A percentile compares a stretch with the other conserved stretches of the same genome.
These are phyloP conservation scores for Achlya flavicornis DNA, from an alignment of 2,888 invertebrate species.

Conservation along the genomic window DNA sequence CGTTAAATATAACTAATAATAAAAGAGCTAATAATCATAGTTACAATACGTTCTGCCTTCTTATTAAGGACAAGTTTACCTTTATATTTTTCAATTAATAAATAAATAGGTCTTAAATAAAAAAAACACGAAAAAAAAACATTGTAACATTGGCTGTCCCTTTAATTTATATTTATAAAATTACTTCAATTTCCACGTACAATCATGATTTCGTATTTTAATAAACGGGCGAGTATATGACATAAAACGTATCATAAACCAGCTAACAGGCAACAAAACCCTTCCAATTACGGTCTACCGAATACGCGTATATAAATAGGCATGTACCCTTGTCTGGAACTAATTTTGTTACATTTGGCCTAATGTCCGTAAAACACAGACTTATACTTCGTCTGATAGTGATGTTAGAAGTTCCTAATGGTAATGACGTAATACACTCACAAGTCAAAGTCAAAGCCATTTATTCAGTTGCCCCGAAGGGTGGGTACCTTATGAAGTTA, in stretches of 20 bases:
- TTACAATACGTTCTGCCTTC: too few species aligned
- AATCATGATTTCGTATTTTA: neutral
- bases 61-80: too few species aligned
- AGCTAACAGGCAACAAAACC: conserved; percentile 35
- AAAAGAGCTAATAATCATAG: too few species aligned
- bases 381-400: neutral
- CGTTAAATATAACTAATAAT: too few species aligned
- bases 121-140: too few species aligned
- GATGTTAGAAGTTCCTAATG: neutral
- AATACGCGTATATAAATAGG: conserved; percentile 25
- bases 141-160: too few species aligned
- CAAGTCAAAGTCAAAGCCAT: neutral
- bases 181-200: neutral
- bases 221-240: conserved; percentile 31
- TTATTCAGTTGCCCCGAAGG: too few species aligned
- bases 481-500: too few species aligned
- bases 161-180: neutral
- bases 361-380: neutral
- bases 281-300: conserved; percentile 33
- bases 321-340: conserved; percentile 18
- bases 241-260: conserved; percentile 50
- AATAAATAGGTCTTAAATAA: too few species aligned
- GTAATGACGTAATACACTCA: neutral
- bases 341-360: conserved; percentile 21
- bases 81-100: too few species aligned